Percentiles rank a stretch among this genome's conserved stretches.
These are phyloP conservation scores for Rhincodon typus DNA, from an alignment of 2,797 vertebrate genomes.

Conservation along the genomic window DNA sequence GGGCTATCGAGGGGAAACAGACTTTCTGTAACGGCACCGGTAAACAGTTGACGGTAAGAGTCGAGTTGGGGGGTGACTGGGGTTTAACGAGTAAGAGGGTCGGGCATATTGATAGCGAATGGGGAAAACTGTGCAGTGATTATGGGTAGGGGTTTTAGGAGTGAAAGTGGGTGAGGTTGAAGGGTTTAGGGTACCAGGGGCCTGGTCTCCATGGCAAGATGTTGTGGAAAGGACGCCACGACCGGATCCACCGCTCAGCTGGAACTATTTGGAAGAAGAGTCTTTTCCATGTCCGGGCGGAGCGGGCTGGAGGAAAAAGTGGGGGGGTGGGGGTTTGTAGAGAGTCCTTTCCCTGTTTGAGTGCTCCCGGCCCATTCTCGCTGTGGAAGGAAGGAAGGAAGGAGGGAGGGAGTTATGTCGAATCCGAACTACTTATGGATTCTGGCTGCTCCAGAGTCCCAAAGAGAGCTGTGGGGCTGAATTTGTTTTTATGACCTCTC, in stretches of 20 bases:
- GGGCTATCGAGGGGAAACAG: neutral
- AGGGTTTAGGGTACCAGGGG: neutral
- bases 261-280: too few relatives aligned
- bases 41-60: neutral
- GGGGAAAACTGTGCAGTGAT: too few relatives aligned
- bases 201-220: neutral
- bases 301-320: neutral
- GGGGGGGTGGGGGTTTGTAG: neutral
- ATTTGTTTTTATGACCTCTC: neutral
- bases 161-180: too few relatives aligned
- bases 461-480: neutral
- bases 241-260: neutral
- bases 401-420: neutral
- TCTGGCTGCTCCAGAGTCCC: neutral
- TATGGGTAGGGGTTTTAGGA: too few relatives aligned
- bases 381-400: neutral
- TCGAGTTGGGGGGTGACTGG: too few relatives aligned
- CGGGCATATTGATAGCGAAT: too few relatives aligned
- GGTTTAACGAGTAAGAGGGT: too few relatives aligned
- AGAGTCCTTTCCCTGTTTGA: neutral
- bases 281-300: neutral
- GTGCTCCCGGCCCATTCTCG: neutral
- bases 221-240: too few relatives aligned
- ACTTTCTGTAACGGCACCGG: neutral
- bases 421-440: neutral